Evolutionary conservation across 92 coral and sea anemone species (phyloP), one percentile per base, ranked within the genome.

Genomic region (Paragorgia papillata): DNA sequence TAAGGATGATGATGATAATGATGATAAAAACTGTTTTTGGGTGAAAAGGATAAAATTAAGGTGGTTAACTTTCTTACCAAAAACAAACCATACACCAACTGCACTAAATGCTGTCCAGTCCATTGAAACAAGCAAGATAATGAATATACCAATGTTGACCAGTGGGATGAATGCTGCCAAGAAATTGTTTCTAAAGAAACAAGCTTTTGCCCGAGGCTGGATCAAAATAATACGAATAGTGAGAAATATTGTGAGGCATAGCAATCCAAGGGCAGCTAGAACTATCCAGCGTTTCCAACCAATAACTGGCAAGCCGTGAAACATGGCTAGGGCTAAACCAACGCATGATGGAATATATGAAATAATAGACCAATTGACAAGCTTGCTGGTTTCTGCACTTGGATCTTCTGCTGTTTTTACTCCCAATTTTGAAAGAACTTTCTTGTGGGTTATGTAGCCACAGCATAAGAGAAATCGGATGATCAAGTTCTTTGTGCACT

Each of bases 261-360:
- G 62, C 1, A 70, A 70, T 1, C 50, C 30, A 7, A 70, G 30
- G 6, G 77, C 77, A n/a, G 27, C 62, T 19, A 70, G 57, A 9
- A 50, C 62, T 1, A 53, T 30, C 77, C 77, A 70, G 7, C 12
- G 6, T 18, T 54, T 70, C 26, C 57, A 55, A 4, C 63, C 63
- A 55, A 70, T n/a, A 54, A 33, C 77, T 2, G 77, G 77, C 33
- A 70, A 22, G 15, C 77, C 77, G 51, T 70, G 57, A 2, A 70
- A 25, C 77, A 70, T 50, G 3, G 77, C 77, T 21, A 51, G n/a
- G 0, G 77, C 41, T 48, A 70, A 34, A 22, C 62, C 77, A 70
- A 70, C 9, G 37, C 62, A 70, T 0, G 77, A 50, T 0, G 77
- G 77, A 30, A 70, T 40, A 33, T 50, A 53, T 18, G 39, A n/a